Evolutionary conservation across 2,113 vertebrate genomes (phyloP).

Genomic region (Hoplias malabaricus): DNA sequence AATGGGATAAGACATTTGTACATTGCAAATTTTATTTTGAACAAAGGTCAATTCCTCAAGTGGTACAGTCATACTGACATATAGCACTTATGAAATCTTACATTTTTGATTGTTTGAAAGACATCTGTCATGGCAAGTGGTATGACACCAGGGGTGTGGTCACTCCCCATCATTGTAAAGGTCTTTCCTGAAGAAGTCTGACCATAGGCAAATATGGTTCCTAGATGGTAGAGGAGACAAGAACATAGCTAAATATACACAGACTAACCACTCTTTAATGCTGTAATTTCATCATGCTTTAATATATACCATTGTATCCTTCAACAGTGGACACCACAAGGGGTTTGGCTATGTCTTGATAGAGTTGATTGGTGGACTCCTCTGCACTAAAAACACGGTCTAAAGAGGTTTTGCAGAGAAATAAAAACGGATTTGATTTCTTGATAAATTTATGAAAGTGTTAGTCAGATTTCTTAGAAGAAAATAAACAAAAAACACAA

Average conservation of each 20-base stretch:
- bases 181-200: constrained; percentile 97
- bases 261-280: background rate
- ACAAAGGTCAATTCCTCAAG: background rate
- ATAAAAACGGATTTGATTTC: no score
- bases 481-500: no score
- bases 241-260: background rate
- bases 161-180: constrained; percentile 92
- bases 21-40: background rate
- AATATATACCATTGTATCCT: constrained; percentile 88
- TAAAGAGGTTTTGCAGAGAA: constrained; percentile 33
- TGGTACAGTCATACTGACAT: background rate
- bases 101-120: constrained; percentile 86
- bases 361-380: constrained; percentile 84
- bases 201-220: constrained; percentile 96
- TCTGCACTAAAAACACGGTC: constrained; percentile 86
- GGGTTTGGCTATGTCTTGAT: constrained; percentile 85
- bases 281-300: background rate
- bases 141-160: constrained; percentile 79
- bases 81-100: constrained; percentile 58
- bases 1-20: background rate
- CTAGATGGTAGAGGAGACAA: constrained; percentile 61
- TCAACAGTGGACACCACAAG: constrained; percentile 88
- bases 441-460: no score
- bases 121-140: constrained; percentile 89
- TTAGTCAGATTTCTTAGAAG: no score